A percentile compares a stretch with the other conserved stretches of the same genome.
Evolutionary conservation across 2,797 vertebrate species (phyloP).

Genomic region (Hyperoplus immaculatus): DNA sequence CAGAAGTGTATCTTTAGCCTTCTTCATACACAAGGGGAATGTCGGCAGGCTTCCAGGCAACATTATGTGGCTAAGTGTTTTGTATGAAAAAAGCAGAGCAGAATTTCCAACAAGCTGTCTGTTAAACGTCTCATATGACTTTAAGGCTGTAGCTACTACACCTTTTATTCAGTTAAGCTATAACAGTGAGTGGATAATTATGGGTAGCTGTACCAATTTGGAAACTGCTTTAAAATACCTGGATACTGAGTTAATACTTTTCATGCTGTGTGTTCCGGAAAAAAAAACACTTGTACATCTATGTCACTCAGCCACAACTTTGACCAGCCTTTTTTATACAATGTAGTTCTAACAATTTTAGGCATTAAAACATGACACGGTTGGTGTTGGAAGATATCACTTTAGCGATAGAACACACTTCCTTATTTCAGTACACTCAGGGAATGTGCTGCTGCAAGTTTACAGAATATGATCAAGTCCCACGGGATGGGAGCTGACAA

Average conservation of each 20-base stretch:
- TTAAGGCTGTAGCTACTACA: constrained; percentile 18
- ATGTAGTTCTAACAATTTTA: not conserved
- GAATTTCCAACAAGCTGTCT: constrained; percentile 18
- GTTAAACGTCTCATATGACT: constrained; percentile 9
- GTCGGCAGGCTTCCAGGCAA: constrained; percentile 48
- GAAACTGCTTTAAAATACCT: not conserved
- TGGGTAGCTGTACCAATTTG: not conserved
- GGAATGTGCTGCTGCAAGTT: not conserved
- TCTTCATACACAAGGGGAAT: constrained; percentile 53
- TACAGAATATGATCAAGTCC: not conserved
- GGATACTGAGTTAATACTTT: not conserved
- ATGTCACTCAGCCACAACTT: not conserved
- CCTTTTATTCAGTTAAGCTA: constrained; percentile 24
- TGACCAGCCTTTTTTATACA: not conserved
- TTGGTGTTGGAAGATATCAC: not conserved
- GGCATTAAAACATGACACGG: not conserved
- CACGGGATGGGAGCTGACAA: not conserved
- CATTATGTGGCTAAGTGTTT: constrained; percentile 52
- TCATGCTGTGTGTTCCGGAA: not conserved
- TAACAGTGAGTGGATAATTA: constrained; percentile 12
- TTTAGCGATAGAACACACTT: not conserved
- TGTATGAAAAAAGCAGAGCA: constrained; percentile 59
- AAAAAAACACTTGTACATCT: not conserved
- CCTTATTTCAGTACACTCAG: not conserved
- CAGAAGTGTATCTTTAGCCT: constrained; percentile 69